Evolutionary conservation across 2,113 vertebrate genomes (phyloP), one percentile per base, ranked within the genome.

Genomic region (Trachemys scripta): DNA sequence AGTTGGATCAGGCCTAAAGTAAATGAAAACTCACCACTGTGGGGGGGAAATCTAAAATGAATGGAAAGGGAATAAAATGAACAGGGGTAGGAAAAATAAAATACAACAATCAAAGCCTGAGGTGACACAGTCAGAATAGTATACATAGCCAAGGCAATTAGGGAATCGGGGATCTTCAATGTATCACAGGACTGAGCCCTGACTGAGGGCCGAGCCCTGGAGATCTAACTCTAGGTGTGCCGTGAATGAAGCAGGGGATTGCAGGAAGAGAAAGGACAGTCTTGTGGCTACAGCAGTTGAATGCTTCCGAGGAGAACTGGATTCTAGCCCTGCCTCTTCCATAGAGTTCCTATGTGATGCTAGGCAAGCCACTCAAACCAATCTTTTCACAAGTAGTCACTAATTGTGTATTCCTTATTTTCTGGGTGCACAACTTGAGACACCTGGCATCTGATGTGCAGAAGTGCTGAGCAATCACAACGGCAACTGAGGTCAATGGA

Each of bases 111-210:
- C 84, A 92, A 94, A 89, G 85, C 45, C 7, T 2, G 16, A 93
- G 88, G 85, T 91, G 93, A 97, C 87, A 92, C 72, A 94, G 84
- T 87, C 45, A 85, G 96, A 95, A 89, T 50, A 92, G 17, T 22
- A 94, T 59, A 81, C 82, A 56, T 50, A 72, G 50, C 82, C 53
- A 57, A 94, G 80, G 49, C 35, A 79, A 38, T 20, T 59, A 84
- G 87, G 72, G 93, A 94, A 82, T 54, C 82, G 79, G 57, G 69
- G 49, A 45, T 31, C 25, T 93, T 95, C 83, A 47, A 91, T 84
- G 82, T 4, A 35, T 29, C 54, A 19, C 47, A 88, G 42, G 13
- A 45, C 12, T 50, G 29, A 47, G 8, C 11, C 1, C 6, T 69
- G 49, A 10, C 27, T 47, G 47, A 90, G 14, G 69, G 27, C 1